Evolutionary conservation across 1,140 invertebrate genomes (phyloP), one percentile per base, ranked within the genome.

Genomic region (Leptopilina boulardi): DNA sequence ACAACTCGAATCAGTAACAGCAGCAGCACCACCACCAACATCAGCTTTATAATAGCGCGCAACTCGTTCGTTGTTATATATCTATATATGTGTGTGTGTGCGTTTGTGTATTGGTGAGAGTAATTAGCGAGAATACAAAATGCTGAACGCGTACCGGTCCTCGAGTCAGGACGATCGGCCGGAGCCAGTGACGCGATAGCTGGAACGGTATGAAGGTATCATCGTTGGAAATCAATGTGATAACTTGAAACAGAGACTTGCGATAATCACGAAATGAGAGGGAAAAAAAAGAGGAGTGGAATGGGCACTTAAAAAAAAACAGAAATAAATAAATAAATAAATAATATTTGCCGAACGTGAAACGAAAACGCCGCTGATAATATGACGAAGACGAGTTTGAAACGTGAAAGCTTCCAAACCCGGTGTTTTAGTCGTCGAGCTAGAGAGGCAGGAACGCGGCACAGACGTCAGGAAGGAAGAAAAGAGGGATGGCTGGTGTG

Each of bases 51-150:
- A 30, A 23, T 11, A 76, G 75, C 73, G 80, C 76, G 75, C 74
- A 77, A 78, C 59, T 66, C 59, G 59, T 26, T 38, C 34, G 34
- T 38, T 38, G 34, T 38, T 38, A 3, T 34, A 34, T 34, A 34
- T 34, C 2, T 34, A 34, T 34, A 34, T 34, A 34, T 34, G 6
- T 34, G 6, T 34, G 6, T 34, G 6, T 34, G 8, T 6, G 9
- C 15, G 6, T n/a, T n/a, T n/a, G n/a, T n/a, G 23, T 80, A 77
- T 78, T 70, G 77, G 77, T 75, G 26, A 74, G 30, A 54, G 77
- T 79, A 79, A 83, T 81, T 83, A 83, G 76, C 76, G 75, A 42
- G 77, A 79, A 82, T 80, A 78, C 77, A 80, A 79, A 82, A 80
- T 82, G 79, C 74, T 30, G 59, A 66, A 30, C 59, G 59, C 74